Conservation (phyloP, 1,140 invertebrate genomes). For the Doryteuthis pealeii region DNA sequence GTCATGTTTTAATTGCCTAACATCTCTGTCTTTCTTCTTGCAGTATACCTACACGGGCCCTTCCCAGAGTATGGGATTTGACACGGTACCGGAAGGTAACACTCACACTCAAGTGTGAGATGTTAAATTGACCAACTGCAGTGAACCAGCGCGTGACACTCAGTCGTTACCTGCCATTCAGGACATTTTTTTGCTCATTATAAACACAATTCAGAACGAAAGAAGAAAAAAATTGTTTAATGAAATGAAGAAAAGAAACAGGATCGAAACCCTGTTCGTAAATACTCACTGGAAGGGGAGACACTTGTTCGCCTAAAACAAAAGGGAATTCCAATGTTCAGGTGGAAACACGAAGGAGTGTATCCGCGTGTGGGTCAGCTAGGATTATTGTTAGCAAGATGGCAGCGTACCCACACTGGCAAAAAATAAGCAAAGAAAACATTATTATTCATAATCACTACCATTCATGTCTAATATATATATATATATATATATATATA, state of each 20-base stretch:
- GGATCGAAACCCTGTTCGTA: not conserved
- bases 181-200: not conserved
- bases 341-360: too few species aligned
- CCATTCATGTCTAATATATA: not conserved
- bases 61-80: constrained; percentile 38
- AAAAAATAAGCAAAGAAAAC: too few species aligned
- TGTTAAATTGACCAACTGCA: not conserved
- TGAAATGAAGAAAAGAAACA: not conserved
- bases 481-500: not conserved
- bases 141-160: not conserved
- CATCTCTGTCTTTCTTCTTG: constrained; percentile 22
- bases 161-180: not conserved
- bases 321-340: too few species aligned
- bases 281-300: not conserved
- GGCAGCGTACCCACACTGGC: too few species aligned
- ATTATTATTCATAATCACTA: too few species aligned
- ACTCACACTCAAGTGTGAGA: constrained; percentile 52
- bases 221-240: not conserved
- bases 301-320: too few species aligned
- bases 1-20: too few species aligned
- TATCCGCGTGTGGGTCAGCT: too few species aligned
- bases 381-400: too few species aligned
- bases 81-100: constrained; percentile 43
- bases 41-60: constrained; percentile 53
- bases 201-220: not conserved